Base-by-base conservation (phyloP, 2,797 vertebrate species). In the Nannoperca obscura region DNA sequence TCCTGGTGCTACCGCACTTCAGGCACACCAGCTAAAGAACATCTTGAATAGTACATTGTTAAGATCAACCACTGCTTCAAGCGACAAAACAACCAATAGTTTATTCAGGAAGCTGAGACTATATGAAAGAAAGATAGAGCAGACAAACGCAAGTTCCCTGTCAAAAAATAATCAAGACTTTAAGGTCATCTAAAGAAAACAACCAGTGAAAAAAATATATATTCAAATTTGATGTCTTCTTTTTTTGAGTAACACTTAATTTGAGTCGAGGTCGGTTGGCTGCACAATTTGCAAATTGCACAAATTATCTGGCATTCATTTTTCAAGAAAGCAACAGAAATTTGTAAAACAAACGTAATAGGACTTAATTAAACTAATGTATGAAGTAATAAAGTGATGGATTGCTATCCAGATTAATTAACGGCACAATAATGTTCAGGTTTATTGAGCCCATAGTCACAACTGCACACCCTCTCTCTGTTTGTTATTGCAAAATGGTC, bases 11-110 rank as follows among this genome's bases (percentile, higher is more conserved):
- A 27, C 24, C 24, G 24, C 24, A 27, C 24, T 27, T 27, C 24
- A 27, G 24, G 24, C 24, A 27, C 24, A 27, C 24, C 24, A 27
- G 24, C 50, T 58, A 57, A 64, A 73, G 46, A 54, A 66, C 38
- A 81, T 65, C 30, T 42, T 52, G 47, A 71, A 69, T 46, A 36
- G 42, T 55, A 60, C 27, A 15, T 47, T n/a, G 57, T 61, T 22
- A 64, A 81, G 81, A 78, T 78, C 67, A 80, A 57, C 27, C 24
- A 14, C 60, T n/a, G 80, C 76, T 68, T 78, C 34, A 47, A 82
- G 71, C 2, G 0, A 59, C 22, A 40, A 46, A 81, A 20, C 44
- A 70, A 44, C 42, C 34, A 60, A 68, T 61, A 15, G 42, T 81
- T 62, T 55, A 80, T 62, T 68, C 61, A 22, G 40, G 46, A 67